Evolutionary conservation across 2,888 invertebrate species (phyloP).

Genomic region (Drosophila histrio): DNA sequence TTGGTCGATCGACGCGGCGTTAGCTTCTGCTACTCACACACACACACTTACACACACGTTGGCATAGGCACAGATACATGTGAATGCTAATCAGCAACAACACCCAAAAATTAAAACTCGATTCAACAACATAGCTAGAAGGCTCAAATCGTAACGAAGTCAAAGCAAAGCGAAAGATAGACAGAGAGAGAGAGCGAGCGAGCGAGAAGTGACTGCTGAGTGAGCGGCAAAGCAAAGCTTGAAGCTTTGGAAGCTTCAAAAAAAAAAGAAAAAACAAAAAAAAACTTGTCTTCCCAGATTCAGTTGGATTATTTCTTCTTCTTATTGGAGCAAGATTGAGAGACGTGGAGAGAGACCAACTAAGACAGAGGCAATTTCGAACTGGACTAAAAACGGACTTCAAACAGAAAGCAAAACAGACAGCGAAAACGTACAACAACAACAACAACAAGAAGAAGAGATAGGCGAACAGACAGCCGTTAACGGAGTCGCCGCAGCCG

Average conservation of each 20-base stretch:
- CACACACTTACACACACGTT: not conserved
- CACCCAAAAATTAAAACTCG: constrained; percentile 66
- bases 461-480: constrained; percentile 30
- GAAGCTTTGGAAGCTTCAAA: constrained; percentile 45
- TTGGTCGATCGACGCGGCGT: constrained; percentile 28
- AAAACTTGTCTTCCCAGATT: constrained; percentile 81
- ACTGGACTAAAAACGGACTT: constrained; percentile 76
- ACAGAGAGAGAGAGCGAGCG: not conserved
- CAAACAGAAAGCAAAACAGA: constrained; percentile 53
- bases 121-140: constrained; percentile 53
- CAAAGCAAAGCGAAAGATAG: constrained; percentile 26
- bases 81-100: constrained; percentile 67
- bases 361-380: constrained; percentile 62
- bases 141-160: constrained; percentile 36
- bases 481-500: constrained; percentile 20
- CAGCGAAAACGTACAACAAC: constrained; percentile 22
- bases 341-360: constrained; percentile 1
- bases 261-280: constrained; percentile 12
- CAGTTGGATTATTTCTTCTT: constrained; percentile 66
- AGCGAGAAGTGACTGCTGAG: constrained; percentile 16
- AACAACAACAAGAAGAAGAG: constrained; percentile 26
- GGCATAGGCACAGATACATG: constrained; percentile 27
- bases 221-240: constrained; percentile 38
- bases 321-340: constrained; percentile 59
- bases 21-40: constrained; percentile 47